Percentiles rank a stretch among this genome's conserved stretches.
These are phyloP conservation scores for Cheilosia urbana DNA, from an alignment of 2,888 invertebrate genomes.

Conservation along the genomic window DNA sequence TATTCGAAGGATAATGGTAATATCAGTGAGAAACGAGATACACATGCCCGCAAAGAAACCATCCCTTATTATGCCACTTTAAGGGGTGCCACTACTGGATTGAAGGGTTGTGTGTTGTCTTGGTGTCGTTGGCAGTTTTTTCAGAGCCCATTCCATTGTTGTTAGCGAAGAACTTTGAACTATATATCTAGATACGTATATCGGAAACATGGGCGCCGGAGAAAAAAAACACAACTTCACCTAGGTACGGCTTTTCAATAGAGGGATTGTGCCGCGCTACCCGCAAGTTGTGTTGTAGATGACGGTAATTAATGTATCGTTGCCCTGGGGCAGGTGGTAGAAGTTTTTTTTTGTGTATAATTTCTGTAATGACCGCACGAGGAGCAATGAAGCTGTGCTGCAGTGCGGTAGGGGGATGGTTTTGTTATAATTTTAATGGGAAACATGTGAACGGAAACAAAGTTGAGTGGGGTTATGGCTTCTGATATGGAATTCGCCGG, in stretches of 20 bases:
- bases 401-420: not conserved
- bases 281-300: not conserved
- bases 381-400: not conserved
- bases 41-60: constrained; percentile 9
- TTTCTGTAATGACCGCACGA: not conserved
- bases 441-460: constrained; percentile 31
- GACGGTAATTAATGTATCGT: constrained; percentile 35
- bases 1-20: constrained; percentile 10
- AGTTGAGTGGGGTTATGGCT: not conserved
- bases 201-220: constrained; percentile 19
- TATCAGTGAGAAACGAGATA: constrained; percentile 11
- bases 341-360: not conserved
- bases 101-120: constrained; percentile 38
- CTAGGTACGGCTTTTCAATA: not conserved
- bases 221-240: not conserved
- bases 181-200: not conserved
- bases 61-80: constrained; percentile 31
- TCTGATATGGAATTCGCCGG: constrained; percentile 1
- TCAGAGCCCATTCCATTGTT: constrained; percentile 3
- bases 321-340: constrained; percentile 29
- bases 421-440: constrained; percentile 9
- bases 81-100: constrained; percentile 32
- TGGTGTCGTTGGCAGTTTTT: constrained; percentile 13
- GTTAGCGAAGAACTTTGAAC: constrained; percentile 14
- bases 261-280: not conserved